Evolutionary conservation across 2,888 invertebrate species (phyloP).

Genomic region (Watsonalla binaria): DNA sequence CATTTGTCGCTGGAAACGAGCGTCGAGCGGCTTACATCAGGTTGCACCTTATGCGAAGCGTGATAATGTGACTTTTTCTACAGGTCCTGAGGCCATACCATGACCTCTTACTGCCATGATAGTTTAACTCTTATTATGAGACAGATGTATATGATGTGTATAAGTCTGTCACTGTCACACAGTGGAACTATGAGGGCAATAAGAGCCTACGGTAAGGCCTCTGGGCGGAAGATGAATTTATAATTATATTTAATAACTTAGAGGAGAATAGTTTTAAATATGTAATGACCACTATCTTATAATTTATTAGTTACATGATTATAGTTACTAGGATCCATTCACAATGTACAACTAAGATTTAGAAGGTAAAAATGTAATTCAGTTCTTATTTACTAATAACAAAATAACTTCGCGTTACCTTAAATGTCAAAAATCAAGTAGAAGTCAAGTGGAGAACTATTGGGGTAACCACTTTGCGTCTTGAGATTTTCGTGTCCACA

Average conservation of each 20-base stretch:
- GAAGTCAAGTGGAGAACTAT: conserved; percentile 7
- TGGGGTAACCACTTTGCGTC: conserved; percentile 16
- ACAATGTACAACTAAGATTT: conserved; percentile 54
- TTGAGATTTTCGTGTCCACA: conserved; percentile 11
- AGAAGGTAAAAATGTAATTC: conserved; percentile 30
- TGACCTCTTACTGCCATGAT: too few species aligned
- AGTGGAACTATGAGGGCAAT: too few species aligned
- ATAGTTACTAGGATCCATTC: conserved; percentile 72
- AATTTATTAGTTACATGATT: conserved; percentile 49
- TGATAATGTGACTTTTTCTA: too few species aligned
- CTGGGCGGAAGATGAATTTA: too few species aligned
- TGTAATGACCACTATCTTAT: conserved; percentile 31
- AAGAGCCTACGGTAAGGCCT: too few species aligned
- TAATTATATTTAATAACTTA: conserved; percentile 16
- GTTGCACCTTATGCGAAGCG: too few species aligned
- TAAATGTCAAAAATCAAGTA: background rate
- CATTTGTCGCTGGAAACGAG: too few species aligned
- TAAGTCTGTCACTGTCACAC: too few species aligned
- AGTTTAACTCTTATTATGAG: too few species aligned
- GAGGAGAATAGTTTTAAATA: conserved; percentile 42
- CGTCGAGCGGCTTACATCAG: too few species aligned
- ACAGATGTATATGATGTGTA: too few species aligned
- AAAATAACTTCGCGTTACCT: conserved; percentile 10
- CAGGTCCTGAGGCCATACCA: too few species aligned
- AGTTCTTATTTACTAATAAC: conserved; percentile 35